These are phyloP conservation scores for Cariama cristata DNA, from an alignment of 2,113 vertebrate species.

Conservation along the genomic window DNA sequence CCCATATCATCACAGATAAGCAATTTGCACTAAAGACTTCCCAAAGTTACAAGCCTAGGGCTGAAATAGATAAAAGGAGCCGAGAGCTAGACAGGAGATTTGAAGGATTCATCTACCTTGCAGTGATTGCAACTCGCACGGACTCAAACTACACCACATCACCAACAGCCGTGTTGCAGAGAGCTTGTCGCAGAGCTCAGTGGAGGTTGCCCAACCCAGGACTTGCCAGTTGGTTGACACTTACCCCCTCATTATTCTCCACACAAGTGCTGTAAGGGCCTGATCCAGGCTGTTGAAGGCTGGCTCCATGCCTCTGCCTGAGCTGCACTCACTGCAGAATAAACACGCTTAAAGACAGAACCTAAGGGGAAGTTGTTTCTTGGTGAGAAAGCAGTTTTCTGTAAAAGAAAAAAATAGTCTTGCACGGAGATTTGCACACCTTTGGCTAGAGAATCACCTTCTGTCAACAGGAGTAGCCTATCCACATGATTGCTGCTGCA, in stretches of 20 bases:
- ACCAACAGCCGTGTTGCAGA: background rate
- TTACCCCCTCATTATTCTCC: background rate
- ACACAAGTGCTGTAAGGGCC: background rate
- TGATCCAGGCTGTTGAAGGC: background rate
- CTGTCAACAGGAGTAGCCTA: background rate
- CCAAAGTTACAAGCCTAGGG: background rate
- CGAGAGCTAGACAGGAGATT: background rate
- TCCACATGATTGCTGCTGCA: background rate
- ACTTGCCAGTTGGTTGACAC: background rate
- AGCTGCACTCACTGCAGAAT: background rate
- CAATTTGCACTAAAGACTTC: background rate
- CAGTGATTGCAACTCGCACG: background rate
- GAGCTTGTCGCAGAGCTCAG: background rate
- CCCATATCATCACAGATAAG: background rate
- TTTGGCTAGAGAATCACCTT: background rate
- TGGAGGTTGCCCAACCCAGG: background rate
- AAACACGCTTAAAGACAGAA: background rate
- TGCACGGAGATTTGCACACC: rapidly evolving
- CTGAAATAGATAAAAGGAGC: background rate
- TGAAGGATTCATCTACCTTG: background rate
- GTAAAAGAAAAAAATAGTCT: background rate
- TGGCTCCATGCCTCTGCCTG: background rate
- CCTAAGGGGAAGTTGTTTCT: background rate
- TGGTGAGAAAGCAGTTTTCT: background rate
- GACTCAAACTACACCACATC: background rate